These are phyloP conservation scores for Drosophila limbata DNA, from an alignment of 2,888 invertebrate species.

Conservation along the genomic window DNA sequence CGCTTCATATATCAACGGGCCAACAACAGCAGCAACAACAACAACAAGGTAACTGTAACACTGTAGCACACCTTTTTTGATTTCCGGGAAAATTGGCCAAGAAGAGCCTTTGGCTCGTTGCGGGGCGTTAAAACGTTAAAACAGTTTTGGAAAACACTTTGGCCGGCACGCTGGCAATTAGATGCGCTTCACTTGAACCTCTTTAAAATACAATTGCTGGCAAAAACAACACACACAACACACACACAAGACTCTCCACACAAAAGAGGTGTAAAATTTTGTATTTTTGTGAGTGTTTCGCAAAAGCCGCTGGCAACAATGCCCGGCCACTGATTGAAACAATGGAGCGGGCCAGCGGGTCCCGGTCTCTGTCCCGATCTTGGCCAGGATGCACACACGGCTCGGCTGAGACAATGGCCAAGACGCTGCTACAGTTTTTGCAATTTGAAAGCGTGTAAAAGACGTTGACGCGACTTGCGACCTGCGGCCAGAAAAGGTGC, in stretches of 20 bases:
- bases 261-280: conserved; percentile 79
- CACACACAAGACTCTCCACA: conserved; percentile 29
- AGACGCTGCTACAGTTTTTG: conserved; percentile 68
- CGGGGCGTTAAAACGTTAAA: conserved; percentile 74
- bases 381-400: conserved; percentile 57
- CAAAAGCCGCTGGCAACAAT: conserved; percentile 73
- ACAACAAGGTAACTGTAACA: conserved; percentile 28
- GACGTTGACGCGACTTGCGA: conserved; percentile 41
- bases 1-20: conserved; percentile 76
- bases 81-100: conserved; percentile 72
- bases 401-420: conserved; percentile 59
- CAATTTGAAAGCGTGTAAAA: conserved; percentile 69
- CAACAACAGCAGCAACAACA: background rate
- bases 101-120: conserved; percentile 8
- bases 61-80: conserved; percentile 65
- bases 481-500: conserved; percentile 56
- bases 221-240: conserved; percentile 46
- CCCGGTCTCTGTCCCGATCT: conserved; percentile 30
- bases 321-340: conserved; percentile 76
- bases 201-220: conserved; percentile 79
- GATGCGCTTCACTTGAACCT: conserved; percentile 81
- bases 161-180: conserved; percentile 74
- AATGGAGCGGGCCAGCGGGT: conserved; percentile 57
- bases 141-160: conserved; percentile 71
- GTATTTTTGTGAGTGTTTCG: conserved; percentile 56